Evolutionary conservation across 2,797 vertebrate species (phyloP).

Genomic region (Knipowitschia caucasica): DNA sequence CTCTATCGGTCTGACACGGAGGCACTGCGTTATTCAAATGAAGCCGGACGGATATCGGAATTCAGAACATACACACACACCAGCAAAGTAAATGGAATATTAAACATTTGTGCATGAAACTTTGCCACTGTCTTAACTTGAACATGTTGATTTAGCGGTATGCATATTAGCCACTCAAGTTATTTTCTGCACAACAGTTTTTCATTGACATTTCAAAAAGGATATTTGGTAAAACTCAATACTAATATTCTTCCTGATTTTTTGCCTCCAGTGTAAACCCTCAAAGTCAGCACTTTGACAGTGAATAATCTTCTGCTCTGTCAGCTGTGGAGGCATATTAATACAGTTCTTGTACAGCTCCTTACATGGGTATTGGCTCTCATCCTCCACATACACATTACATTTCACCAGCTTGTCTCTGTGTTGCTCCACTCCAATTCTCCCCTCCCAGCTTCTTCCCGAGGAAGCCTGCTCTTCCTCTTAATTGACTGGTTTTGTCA

Average conservation of each 20-base stretch:
- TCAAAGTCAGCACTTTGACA: not conserved
- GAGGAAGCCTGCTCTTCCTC: constrained; percentile 33
- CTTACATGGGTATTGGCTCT: not conserved
- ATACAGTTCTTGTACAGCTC: constrained; percentile 1
- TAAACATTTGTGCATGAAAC: no score
- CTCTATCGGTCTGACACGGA: not conserved
- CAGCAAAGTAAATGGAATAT: not conserved
- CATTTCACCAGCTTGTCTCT: constrained; percentile 9
- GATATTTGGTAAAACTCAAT: not conserved
- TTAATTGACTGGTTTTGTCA: constrained; percentile 61
- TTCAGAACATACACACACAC: no score
- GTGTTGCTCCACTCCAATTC: constrained; percentile 25
- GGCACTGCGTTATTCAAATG: not conserved
- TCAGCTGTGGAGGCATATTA: not conserved
- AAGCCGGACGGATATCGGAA: no score
- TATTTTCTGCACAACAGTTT: not conserved
- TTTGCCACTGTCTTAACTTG: no score
- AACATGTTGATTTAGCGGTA: no score
- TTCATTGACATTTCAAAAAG: not conserved
- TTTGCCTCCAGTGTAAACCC: not conserved
- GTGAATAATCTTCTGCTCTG: not conserved
- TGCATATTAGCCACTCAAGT: no score
- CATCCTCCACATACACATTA: constrained; percentile 13
- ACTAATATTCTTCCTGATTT: not conserved
- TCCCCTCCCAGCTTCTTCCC: constrained; percentile 24